Evolutionary conservation across 1,140 invertebrate species (phyloP), one percentile per base, ranked within the genome.

Genomic region (Oryzaephilus surinamensis): DNA sequence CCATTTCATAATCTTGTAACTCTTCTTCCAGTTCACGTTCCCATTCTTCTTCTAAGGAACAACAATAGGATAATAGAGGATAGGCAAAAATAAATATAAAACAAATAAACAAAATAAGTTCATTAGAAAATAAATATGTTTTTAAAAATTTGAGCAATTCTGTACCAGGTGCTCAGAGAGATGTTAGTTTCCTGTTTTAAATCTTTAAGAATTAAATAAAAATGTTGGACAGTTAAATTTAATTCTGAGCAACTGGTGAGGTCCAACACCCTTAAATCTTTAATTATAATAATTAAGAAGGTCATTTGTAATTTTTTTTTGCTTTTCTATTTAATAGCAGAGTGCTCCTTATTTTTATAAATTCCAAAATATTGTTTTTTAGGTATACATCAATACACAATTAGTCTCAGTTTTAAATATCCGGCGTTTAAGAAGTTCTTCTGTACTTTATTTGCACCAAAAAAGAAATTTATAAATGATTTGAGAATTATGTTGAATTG

Each of bases 1-100:
- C 83, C 38, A 93, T 81, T 62, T 94, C 89, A 63, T 87, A 93
- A 60, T 93, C 88, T 65, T 90, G 85, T 45, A 93, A 72, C 69
- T 93, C 88, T 31, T 84, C 84, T 63, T 91, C 85, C 56, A 93
- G 69, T 66, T 93, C 89, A 55, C 84, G 83, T 70, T 93, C 88
- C 86, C 88, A 91, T 70, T 91, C 84, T 68, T 90, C 84, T 73
- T 88, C 81, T 78, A 24, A 8, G 31, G 43, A 48, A 49, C 45
- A 52, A 42, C 41, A 52, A 38, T 33, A 50, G 48, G 54, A 46
- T 32, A 47, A n/a, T n/a, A 48, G 40, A 53, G 52, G 48, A 49
- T 38, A 45, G 46, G 49, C 33, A 32, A 33, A 49, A 54, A 45
- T 38, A 48, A 50, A 47, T 24, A 48, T 41, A 50, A 49, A 26